Base-by-base conservation (phyloP, 2,113 vertebrate genomes). In the Syngnathus typhle region DNA sequence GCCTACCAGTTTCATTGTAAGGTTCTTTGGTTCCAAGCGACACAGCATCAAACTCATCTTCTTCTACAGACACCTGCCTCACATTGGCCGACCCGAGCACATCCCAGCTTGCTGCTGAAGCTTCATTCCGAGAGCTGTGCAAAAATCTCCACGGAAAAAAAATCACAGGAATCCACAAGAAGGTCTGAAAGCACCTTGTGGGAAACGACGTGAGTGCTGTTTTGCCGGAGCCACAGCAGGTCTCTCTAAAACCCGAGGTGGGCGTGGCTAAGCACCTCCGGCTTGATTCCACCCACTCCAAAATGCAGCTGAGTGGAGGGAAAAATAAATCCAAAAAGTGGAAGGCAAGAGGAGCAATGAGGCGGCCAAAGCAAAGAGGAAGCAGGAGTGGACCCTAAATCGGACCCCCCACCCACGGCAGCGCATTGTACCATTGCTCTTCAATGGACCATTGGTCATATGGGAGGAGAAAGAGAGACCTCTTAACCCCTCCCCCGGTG, bases 1-100 rank as follows among this genome's bases (percentile, higher is more conserved):
- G 52, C 86, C 75, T 93, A 98, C 96, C 95, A 98, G 93, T 81
- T 98, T 97, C 95, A 96, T 96, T 87, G 91, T 90, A 88, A 78
- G 79, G 85, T 91, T 94, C 89, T 93, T 94, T 73, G 93, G 92
- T 6, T 98, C 94, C 94, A 95, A 95, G 71, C 92, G 92, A 91
- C 94, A 94, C 80, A 96, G 89, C 92, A 94, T 92, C 89, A 88
- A 68, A 86, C 91, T 96, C 94, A 95, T 96, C 64, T 51, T 72
- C 51, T 68, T 43, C 69, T 9, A 36, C 54, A 78, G 56, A 86
- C 92, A 93, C 91, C 92, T 93, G 90, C 87, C 67, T 68, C 69
- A 74, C 76, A 61, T 39, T 36, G 69, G 60, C 60, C 15, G 65
- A 51, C 44, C 74, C 77, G 55, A 67, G 70, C 21, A 54, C 81